Conservation (phyloP, 2,113 vertebrate species). For the Ailurus styani region DNA sequence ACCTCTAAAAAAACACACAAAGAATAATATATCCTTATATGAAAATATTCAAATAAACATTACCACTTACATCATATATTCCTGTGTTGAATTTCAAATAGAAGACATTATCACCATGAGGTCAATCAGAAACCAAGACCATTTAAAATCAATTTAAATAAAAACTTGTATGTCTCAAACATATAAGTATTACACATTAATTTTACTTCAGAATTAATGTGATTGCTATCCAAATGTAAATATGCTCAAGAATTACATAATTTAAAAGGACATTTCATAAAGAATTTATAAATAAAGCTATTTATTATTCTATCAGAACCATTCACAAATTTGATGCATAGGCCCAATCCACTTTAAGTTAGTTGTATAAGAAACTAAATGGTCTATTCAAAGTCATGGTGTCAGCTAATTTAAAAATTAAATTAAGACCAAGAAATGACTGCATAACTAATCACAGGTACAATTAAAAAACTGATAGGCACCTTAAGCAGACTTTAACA, state of each 20-base stretch:
- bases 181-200: slow-evolving; percentile 23
- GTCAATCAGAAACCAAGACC: slow-evolving; percentile 43
- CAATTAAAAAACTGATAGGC: slow-evolving; percentile 15
- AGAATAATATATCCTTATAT: slow-evolving; percentile 32
- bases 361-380: slow-evolving; percentile 35
- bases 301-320: slow-evolving; percentile 22
- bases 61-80: neutral
- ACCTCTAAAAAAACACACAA: slow-evolving; percentile 85
- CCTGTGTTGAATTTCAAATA: slow-evolving; percentile 40
- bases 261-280: slow-evolving; percentile 36
- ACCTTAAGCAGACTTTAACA: slow-evolving; percentile 35
- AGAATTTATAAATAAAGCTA: slow-evolving; percentile 19
- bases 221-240: slow-evolving; percentile 37
- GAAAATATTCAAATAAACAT: slow-evolving; percentile 42
- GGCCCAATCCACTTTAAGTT: neutral
- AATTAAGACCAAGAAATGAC: slow-evolving; percentile 33
- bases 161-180: slow-evolving; percentile 21
- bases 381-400: slow-evolving; percentile 34
- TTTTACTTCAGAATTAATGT: slow-evolving; percentile 35
- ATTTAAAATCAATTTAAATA: slow-evolving; percentile 36
- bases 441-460: slow-evolving; percentile 10
- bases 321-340: slow-evolving; percentile 26
- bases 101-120: neutral
- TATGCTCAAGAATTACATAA: slow-evolving; percentile 36
- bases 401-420: slow-evolving; percentile 38